Evolutionary conservation across 2,888 invertebrate genomes (phyloP), one percentile per base, ranked within the genome.

Genomic region (Cylindroiulus punctatus): DNA sequence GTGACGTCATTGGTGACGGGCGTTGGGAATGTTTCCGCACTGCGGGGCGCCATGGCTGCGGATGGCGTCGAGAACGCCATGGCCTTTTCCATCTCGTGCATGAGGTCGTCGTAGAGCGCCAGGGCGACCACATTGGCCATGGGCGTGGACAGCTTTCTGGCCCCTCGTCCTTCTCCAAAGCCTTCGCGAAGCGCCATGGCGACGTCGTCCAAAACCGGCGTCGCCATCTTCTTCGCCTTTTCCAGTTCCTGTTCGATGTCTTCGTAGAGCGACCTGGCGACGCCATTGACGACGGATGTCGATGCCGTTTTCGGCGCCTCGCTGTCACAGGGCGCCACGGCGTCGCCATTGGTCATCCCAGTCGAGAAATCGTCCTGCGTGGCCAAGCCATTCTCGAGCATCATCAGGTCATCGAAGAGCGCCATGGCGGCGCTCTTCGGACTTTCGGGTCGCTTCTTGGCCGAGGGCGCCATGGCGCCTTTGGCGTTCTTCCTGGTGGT

Each of bases 351-450:
- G n/a, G 65, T 65, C 22, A 26, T 22, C n/a, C n/a, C 1, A 1
- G 19, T 52, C n/a, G 52, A 52, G 26, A 65, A 65, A 10, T n/a
- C 4, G 12, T 65, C 65, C 26, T 65, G 26, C 7, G 10, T 22
- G 17, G 52, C 52, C 26, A 10, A n/a, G 57, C 8, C 26, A 65
- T 65, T 65, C 12, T 65, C 65, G 7, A 65, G 26, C 65, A 8
- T 19, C 65, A 65, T 2, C 12, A 65, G 65, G 8, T 65, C 65
- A 26, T 65, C 65, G 10, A 65, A 65, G 26, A 65, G 65, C 65
- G 26, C 65, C 65, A 65, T 65, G 65, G 65, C 65, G 12, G 57
- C n/a, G 57, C n/a, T 57, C 57, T 57, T 57, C 57, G 65, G n/a
- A n/a, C 52, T n/a, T 52, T 52, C 52, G 14, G n/a, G 26, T 26